Base-by-base conservation (phyloP, 2,888 invertebrate genomes). In the Sericinus montela region DNA sequence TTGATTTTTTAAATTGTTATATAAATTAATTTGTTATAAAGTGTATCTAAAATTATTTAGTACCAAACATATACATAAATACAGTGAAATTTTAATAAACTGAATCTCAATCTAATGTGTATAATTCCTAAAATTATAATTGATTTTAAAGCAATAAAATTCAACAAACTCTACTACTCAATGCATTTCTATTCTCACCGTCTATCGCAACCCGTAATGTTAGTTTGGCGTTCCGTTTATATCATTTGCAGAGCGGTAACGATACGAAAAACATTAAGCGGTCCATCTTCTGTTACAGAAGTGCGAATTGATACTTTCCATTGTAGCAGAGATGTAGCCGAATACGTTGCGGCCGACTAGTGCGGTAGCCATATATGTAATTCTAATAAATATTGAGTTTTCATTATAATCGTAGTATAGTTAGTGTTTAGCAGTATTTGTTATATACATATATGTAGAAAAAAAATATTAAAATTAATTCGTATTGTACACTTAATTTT, bases 281-380 rank as follows among this genome's bases (percentile, higher is more conserved):
- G 59, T 65, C 71, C 80, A 78, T 75, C 72, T 74, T 70, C 60
- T 59, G 62, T 59, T 54, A 62, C 63, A 56, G 61, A 67, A 71
- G 65, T 69, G 72, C 62, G 62, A 57, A 62, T 67, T 59, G 52
- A 59, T 65, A 55, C 50, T 54, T 55, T 50, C 54, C 52, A 56
- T 69, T 61, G 63, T 63, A 65, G 74, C 62, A 70, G 88, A 86
- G 69, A 88, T 88, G 88, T 88, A 88, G 88, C 83, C 87, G 60
- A 62, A 72, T 76, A 76, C 59, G 65, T 59, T 58, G 62, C 45
- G 57, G 67, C 87, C 87, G 87, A 86, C 86, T 76, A 58, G 80
- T 62, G 85, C 87, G 87, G 88, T 85, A 72, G 63, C 6, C 11
- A 58, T 55, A 49, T 42, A 46, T 60, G 44, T 49, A 49, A 44